These are phyloP conservation scores for Ceratosolen fusciceps DNA, from an alignment of 1,140 invertebrate genomes.

Conservation along the genomic window DNA sequence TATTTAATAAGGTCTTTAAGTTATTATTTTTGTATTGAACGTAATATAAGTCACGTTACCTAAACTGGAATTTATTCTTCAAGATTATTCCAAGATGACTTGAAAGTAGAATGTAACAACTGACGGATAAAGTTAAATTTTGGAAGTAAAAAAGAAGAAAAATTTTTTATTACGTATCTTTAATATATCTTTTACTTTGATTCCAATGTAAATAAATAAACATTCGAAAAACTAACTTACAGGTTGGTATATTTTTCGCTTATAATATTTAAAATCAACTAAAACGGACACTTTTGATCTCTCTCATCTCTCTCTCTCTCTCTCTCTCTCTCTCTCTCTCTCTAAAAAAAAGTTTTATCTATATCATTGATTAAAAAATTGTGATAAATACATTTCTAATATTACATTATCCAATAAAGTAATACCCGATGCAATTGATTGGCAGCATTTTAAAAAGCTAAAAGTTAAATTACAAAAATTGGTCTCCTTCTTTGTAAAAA, in stretches of 20 bases:
- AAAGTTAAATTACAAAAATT: too few species aligned
- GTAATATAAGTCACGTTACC: not conserved
- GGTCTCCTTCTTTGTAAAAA: too few species aligned
- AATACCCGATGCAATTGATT: not conserved
- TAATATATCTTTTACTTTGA: too few species aligned
- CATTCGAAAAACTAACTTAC: not conserved
- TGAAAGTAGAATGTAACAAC: not conserved
- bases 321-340: too few species aligned
- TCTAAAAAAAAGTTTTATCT: too few species aligned
- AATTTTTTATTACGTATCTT: too few species aligned
- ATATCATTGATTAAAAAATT: not conserved
- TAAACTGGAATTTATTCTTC: not conserved
- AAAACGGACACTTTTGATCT: not conserved
- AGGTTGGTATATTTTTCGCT: not conserved
- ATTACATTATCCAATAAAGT: not conserved
- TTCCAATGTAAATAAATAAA: not conserved
- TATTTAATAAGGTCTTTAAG: not conserved
- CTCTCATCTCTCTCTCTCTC: too few species aligned
- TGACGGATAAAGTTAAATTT: not conserved
- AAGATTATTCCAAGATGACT: not conserved
- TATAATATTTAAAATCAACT: not conserved
- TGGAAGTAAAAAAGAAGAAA: not conserved
- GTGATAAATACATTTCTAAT: not conserved
- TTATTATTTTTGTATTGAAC: not conserved
- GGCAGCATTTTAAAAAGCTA: too few species aligned